Percentiles rank a stretch among this genome's conserved stretches.
phyloP scores from a whole-genome alignment of 2,113 vertebrate species.

The Brienomyrus brachyistius region DNA sequence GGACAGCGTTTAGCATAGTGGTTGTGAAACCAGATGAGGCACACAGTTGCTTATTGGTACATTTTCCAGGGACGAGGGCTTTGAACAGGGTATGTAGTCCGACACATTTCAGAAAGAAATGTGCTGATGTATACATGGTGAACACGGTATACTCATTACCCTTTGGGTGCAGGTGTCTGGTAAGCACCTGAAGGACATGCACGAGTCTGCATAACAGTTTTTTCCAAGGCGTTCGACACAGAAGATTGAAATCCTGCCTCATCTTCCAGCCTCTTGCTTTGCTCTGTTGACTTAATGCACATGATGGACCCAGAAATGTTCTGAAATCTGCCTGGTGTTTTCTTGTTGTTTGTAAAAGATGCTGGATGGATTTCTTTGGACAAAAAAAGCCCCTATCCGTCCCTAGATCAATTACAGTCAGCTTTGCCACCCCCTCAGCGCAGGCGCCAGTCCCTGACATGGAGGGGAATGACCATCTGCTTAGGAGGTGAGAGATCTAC shows the following conservation, averaged over 20 bases:
- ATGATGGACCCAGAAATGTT: background rate
- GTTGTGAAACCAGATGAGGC: background rate
- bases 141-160: background rate
- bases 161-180: background rate
- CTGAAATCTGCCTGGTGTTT: slow-evolving; percentile 23
- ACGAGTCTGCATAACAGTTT: background rate
- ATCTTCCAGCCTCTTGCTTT: background rate
- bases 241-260: background rate
- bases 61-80: background rate
- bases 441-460: slow-evolving; percentile 38
- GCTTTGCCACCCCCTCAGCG: background rate
- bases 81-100: background rate
- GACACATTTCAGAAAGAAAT: background rate
- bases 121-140: background rate
- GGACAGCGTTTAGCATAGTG: background rate
- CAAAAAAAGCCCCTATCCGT: slow-evolving; percentile 27
- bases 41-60: background rate
- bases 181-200: background rate
- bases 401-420: slow-evolving; percentile 29
- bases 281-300: background rate
- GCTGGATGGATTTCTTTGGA: slow-evolving; percentile 26
- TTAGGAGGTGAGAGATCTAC: slow-evolving; percentile 47
- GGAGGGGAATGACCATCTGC: slow-evolving; percentile 53
- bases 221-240: background rate
- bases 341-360: slow-evolving; percentile 40